Evolutionary conservation across 2,888 invertebrate genomes (phyloP), one percentile per base, ranked within the genome.

Genomic region (Meiosimyza decipiens): DNA sequence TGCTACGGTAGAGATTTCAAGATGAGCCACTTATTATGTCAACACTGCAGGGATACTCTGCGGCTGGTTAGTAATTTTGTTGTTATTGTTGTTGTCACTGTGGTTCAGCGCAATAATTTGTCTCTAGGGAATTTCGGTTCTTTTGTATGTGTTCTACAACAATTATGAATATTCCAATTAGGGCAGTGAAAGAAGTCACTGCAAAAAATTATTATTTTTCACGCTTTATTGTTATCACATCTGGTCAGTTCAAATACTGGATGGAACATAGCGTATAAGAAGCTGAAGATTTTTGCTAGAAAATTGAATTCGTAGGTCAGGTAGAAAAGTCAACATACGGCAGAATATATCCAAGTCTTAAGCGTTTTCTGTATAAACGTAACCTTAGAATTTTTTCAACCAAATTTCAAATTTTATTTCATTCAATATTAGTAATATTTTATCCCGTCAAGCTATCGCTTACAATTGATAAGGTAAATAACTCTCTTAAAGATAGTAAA

Each of bases 111-210:
- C 16, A 67, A 55, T 80, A 80, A 82, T 82, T 82, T 77, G 78
- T 77, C 82, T 81, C 73, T 78, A 75, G 82, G 82, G 82, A 80
- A 68, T 75, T 60, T 60, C 55, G 16, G 4, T 74, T 67, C 74
- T 71, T 72, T 73, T 70, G 73, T 74, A 73, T 74, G 68, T 70
- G 74, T 71, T 28, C 28, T 28, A 28, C 28, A 4, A 72, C 72
- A 74, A 72, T 73, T 73, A 75, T 69, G 16, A n/a, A 64, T 72
- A 55, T 65, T 52, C 65, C 11, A 62, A 54, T 71, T 69, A 52
- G 52, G 40, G 33, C 40, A 62, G 18, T 47, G 64, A 57, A 52
- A 68, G 70, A 54, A 71, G 50, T 60, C 28, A n/a, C 33, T 54
- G 51, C 15, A 15, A 63, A 71, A 64, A 72, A 74, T 72, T 63